Evolutionary conservation across 2,888 invertebrate species (phyloP), one percentile per base, ranked within the genome.

Genomic region (Parnassius mnemosyne): DNA sequence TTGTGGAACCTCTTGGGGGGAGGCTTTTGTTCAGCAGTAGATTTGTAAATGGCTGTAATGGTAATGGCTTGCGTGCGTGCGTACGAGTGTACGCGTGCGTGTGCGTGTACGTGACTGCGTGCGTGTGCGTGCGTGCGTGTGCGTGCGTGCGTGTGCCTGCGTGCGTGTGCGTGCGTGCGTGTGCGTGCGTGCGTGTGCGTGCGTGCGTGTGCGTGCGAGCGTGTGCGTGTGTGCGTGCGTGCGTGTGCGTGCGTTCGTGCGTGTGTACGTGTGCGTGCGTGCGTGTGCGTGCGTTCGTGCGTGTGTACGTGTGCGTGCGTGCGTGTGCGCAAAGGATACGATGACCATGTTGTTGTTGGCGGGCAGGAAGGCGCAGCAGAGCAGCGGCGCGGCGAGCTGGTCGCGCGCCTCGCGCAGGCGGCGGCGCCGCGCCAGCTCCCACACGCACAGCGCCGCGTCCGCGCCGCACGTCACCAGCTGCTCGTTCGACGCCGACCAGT

Each of bases 401-500:
- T 96, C 95, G 56, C 81, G 83, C 63, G 95, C 94, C 9, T 92
- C 88, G 46, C 96, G 87, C 68, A 96, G 85, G 66, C 95, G 95
- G 94, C 91, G 73, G 92, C 93, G 71, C 93, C 92, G 89, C 50
- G 80, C 71, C 67, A 93, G 92, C 76, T 94, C 93, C 97, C 97
- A 97, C 65, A 97, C 91, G 72, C 95, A 92, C 57, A 96, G 92
- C 46, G 94, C 93, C 41, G 94, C 94, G 84, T 97, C 96, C 73
- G 94, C 80, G 2, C 95, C 96, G 66, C 95, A 94, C 53, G 96
- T 96, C 61, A 96, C 95, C 66, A 97, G 92, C 67, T 96, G 85
- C 85, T 97, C 97, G 88, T 97, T 97, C 42, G 96, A 95, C 13
- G 94, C 93, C 0, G 97, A 97, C 97, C 97, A 97, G 80, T 96